These are phyloP conservation scores for Smutsia gigantea DNA, from an alignment of 2,797 vertebrate genomes.

Conservation along the genomic window DNA sequence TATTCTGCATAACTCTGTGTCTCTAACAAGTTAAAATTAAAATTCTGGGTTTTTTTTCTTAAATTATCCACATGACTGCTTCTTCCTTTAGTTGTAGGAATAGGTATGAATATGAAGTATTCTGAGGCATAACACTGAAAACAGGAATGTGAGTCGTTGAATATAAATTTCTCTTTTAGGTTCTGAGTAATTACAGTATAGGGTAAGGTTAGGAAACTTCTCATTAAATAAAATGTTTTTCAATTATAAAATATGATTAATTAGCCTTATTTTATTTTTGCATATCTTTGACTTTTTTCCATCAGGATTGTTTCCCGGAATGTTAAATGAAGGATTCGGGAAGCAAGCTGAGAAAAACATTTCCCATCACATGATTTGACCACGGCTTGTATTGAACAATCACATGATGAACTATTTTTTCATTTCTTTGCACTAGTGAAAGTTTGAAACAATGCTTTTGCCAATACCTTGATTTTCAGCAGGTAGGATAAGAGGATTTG, in stretches of 20 bases:
- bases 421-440: constrained; percentile 54
- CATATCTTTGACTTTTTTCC: constrained; percentile 10
- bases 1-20: background rate
- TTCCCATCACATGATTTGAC: constrained; percentile 35
- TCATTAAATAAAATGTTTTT: constrained; percentile 37
- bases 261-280: constrained; percentile 55
- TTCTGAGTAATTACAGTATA: constrained; percentile 2
- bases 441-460: constrained; percentile 50
- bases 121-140: constrained; percentile 13
- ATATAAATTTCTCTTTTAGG: constrained; percentile 57
- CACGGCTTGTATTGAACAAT: constrained; percentile 21
- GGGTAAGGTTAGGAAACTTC: background rate
- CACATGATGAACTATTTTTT: background rate
- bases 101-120: background rate
- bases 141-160: constrained; percentile 15
- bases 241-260: constrained; percentile 11
- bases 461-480: constrained; percentile 49
- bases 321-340: background rate
- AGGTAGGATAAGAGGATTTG: constrained; percentile 77
- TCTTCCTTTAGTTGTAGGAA: background rate
- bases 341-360: constrained; percentile 18
- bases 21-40: constrained; percentile 7
- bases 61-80: constrained; percentile 36
- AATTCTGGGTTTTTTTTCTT: background rate
- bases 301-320: constrained; percentile 26